Evolutionary conservation across 2,113 vertebrate genomes (phyloP), one percentile per base, ranked within the genome.

Genomic region (Panthera tigris): DNA sequence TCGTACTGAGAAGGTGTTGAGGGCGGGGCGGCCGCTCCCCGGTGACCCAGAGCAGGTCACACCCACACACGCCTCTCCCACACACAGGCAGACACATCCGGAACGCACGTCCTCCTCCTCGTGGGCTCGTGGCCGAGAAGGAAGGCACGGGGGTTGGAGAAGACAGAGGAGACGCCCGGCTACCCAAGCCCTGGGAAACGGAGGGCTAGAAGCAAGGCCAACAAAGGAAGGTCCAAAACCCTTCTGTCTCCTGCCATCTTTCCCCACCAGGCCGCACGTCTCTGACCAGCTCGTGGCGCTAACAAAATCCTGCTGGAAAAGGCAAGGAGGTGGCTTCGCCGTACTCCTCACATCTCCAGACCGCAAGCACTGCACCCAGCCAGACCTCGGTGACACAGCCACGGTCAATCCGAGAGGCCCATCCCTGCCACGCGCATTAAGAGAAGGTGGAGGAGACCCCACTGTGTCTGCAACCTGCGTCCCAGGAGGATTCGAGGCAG

Each of bases 111-210:
- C 27, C 8, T 48, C 66, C 81, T n/a, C 73, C 66, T 66, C 25
- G 0, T 0, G 39, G 68, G 74, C 18, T 80, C 9, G 9, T 0
- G 0, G 27, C 10, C 5, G 5, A 50, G 27, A 52, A 45, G 23
- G 45, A 36, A 45, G 21, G 39, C 68, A 4, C 18, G 18, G 18
- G 14, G 3, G 5, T 3, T 2, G 23, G 48, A 15, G 36, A 50
- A 7, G 11, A 33, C 13, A 27, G 8, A 11, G 27, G 25, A 11
- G 5, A 9, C 0, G 0, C 0, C 7, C 21, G 33, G 25, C 23
- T 25, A 45, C 4, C 0, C 52, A 27, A 8, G 7, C 23, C 78
- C 82, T 10, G 5, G 31, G 31, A 33, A 19, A 14, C 5, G 4
- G 23, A 25, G 7, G 11, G 21, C 50, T 16, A 25, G 33, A 25